phyloP scores from a whole-genome alignment of 2,113 vertebrate species.

The Centrocercus urophasianus region DNA sequence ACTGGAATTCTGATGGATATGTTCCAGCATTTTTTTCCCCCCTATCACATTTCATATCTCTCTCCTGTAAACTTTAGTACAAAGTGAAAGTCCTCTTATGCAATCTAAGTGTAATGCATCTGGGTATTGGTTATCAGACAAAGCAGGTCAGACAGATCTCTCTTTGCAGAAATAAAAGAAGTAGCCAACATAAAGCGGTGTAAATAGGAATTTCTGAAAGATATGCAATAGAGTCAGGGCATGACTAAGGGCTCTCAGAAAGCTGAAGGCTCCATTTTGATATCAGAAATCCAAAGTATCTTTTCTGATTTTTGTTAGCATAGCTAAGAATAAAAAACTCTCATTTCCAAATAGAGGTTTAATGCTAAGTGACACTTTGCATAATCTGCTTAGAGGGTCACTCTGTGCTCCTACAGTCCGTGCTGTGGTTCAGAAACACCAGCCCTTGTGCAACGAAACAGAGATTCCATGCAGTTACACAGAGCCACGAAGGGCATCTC shows the following conservation, averaged over 20 bases:
- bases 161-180: slow-evolving; percentile 1
- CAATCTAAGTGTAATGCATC: slow-evolving; percentile 24
- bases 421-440: not conserved
- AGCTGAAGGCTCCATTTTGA: not conserved
- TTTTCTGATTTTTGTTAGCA: not conserved
- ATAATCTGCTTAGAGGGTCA: not conserved
- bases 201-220: not conserved
- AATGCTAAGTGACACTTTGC: slow-evolving; percentile 15
- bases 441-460: fast-evolving
- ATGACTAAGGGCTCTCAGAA: not conserved
- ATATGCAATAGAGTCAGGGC: not conserved
- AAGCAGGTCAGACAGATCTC: not conserved
- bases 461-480: fast-evolving
- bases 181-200: not conserved
- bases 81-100: slow-evolving; percentile 38
- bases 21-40: slow-evolving; percentile 2
- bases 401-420: not conserved
- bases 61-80: slow-evolving; percentile 1
- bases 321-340: not conserved
- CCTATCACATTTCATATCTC: slow-evolving; percentile 15
- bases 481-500: not conserved
- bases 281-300: not conserved
- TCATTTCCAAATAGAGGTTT: not conserved
- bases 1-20: slow-evolving; percentile 51
- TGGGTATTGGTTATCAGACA: slow-evolving; percentile 25